phyloP scores from a whole-genome alignment of 2,888 invertebrate genomes.

The Copidosoma aretas region DNA sequence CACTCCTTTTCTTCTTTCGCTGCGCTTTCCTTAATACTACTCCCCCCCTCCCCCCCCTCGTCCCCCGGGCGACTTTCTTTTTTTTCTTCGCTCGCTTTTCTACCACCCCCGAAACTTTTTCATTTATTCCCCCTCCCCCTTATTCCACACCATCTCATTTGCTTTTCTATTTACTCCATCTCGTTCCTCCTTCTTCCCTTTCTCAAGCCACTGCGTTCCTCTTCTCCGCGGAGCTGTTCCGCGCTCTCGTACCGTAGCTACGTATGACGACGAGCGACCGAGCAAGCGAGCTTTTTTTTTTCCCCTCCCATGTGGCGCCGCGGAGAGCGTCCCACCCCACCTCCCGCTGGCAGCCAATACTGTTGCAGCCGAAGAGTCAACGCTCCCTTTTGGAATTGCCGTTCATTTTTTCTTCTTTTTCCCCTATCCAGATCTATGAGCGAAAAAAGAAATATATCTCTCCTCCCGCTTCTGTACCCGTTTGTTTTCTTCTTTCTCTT shows the following conservation, averaged over 20 bases:
- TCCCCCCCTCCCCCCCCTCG: too few species aligned
- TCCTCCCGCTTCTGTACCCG: too few species aligned
- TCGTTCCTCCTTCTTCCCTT: conserved; percentile 24
- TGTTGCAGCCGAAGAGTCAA: conserved; percentile 1
- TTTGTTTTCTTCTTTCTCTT: not conserved
- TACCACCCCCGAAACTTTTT: conserved; percentile 33
- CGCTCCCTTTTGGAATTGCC: not conserved
- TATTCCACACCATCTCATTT: conserved; percentile 40
- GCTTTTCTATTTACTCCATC: conserved; percentile 40
- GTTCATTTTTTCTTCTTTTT: not conserved
- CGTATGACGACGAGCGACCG: too few species aligned
- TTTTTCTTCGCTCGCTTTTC: conserved; percentile 6
- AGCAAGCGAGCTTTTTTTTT: too few species aligned
- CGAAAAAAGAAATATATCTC: too few species aligned
- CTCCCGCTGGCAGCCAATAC: conserved; percentile 24
- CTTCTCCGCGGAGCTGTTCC: too few species aligned
- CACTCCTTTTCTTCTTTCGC: conserved; percentile 1
- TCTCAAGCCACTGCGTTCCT: not conserved
- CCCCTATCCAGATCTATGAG: too few species aligned
- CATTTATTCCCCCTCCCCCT: conserved; percentile 32
- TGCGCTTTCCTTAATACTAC: too few species aligned
- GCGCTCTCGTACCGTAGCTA: too few species aligned
- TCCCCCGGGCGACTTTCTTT: not conserved
- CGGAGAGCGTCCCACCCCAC: not conserved
- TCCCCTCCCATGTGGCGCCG: too few species aligned